Base-by-base conservation (phyloP, 2,888 invertebrate species). In the Melanchra persicariae region DNA sequence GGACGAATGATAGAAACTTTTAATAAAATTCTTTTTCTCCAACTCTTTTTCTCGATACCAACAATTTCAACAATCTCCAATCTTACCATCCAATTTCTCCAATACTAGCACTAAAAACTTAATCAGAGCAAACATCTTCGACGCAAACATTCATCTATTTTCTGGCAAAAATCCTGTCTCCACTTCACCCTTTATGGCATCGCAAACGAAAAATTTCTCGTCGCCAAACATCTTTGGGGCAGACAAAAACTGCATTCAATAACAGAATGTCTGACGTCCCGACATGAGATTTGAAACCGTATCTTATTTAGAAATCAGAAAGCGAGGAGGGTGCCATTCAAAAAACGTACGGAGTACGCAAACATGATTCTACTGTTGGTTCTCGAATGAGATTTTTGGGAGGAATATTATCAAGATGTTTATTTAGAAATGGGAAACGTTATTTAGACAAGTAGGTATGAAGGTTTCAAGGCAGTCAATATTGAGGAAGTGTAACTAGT, bases 251-350 rank as follows among this genome's bases (percentile, higher is more conserved):
- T 79, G 87, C 87, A 88, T 88, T 88, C 85, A 88, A 88, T 88
- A 88, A 85, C 83, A 79, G 86, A 83, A 81, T 83, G 82, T 78
- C 81, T 84, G 83, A 64, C 62, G 75, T 86, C 81, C 70, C 82
- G 78, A 86, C 88, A 88, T 77, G 88, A 88, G 89, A 91, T 92
- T 88, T 90, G 90, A 91, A 91, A 90, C 87, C 87, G 91, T 93
- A 92, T 93, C 93, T 93, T 92, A 90, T 93, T 93, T 92, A 89
- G 83, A 86, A 91, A 93, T 93, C 92, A 92, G 91, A 92, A 91
- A 85, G 83, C 81, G 59, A 73, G 76, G 74, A 84, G 84, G 85
- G 82, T 72, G 81, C 86, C 88, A 87, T 91, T 92, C 90, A 91
- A 88, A 91, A 91, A 90, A 87, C 85, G 86, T 81, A 85, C 81